phyloP scores from a whole-genome alignment of 2,113 vertebrate species.

The Calidris pugnax region DNA sequence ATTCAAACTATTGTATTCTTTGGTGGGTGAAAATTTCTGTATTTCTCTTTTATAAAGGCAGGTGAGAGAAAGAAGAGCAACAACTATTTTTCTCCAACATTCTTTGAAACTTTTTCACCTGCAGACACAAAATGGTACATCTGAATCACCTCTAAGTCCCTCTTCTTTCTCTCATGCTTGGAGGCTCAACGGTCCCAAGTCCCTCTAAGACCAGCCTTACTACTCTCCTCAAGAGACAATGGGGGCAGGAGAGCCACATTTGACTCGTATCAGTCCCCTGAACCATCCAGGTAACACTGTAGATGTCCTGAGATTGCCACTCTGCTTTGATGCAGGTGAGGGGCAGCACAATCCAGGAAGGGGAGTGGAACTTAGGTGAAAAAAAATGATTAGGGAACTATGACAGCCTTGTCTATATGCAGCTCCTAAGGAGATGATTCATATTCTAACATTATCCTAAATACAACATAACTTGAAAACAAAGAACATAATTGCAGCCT shows the following conservation, averaged over 20 bases:
- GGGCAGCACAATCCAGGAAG: not conserved
- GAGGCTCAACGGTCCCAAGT: not conserved
- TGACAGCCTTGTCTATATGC: not conserved
- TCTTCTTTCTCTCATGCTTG: not conserved
- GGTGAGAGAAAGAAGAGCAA: not conserved
- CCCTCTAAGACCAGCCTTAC: not conserved
- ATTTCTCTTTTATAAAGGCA: not conserved
- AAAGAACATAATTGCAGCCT: not conserved
- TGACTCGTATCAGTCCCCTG: rapidly evolving
- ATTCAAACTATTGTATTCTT: not conserved
- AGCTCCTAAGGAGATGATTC: not conserved
- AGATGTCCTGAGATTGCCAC: not conserved
- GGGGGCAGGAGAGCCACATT: not conserved
- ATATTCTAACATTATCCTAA: not conserved
- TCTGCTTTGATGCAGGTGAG: not conserved
- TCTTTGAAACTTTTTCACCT: not conserved
- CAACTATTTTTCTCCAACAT: not conserved
- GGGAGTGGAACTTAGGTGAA: not conserved
- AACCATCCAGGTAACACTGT: not conserved
- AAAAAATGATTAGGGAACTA: no score
- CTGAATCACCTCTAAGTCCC: not conserved
- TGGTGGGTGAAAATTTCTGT: not conserved
- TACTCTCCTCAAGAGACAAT: not conserved
- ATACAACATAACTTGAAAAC: not conserved
- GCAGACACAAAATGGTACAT: not conserved